Conservation (phyloP, 2,797 vertebrate species). For the Tenualosa thibaudeaui region DNA sequence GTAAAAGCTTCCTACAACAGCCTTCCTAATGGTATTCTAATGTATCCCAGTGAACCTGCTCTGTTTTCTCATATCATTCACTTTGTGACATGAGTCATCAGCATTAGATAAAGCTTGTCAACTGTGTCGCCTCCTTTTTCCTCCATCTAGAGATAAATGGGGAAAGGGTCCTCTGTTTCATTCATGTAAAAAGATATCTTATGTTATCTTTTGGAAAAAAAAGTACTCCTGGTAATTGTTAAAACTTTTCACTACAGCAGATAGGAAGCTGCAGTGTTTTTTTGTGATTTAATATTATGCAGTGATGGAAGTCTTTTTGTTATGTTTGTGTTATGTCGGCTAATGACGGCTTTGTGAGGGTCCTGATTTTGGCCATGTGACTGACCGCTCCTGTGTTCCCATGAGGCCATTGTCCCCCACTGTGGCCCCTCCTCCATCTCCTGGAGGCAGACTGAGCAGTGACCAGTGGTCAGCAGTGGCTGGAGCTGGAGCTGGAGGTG, state of each 20-base stretch:
- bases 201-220: neutral
- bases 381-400: slow-evolving; percentile 56
- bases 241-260: neutral
- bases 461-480: slow-evolving; percentile 64
- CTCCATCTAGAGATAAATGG: neutral
- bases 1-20: neutral
- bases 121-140: neutral
- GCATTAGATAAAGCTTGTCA: neutral
- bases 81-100: neutral
- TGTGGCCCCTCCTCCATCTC: slow-evolving; percentile 59
- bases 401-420: slow-evolving; percentile 54
- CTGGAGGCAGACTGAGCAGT: slow-evolving; percentile 65
- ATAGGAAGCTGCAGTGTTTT: neutral
- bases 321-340: slow-evolving; percentile 47
- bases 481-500: neutral
- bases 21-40: neutral
- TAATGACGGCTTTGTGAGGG: slow-evolving; percentile 54
- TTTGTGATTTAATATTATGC: slow-evolving; percentile 25
- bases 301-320: slow-evolving; percentile 31
- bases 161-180: neutral
- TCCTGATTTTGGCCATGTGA: slow-evolving; percentile 57
- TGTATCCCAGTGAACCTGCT: neutral
- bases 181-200: neutral
- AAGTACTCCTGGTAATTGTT: neutral
- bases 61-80: neutral